Evolutionary conservation across 37 sponge, comb jelly and placozoan species (phyloP).

Genomic region (Eunapius fragilis): DNA sequence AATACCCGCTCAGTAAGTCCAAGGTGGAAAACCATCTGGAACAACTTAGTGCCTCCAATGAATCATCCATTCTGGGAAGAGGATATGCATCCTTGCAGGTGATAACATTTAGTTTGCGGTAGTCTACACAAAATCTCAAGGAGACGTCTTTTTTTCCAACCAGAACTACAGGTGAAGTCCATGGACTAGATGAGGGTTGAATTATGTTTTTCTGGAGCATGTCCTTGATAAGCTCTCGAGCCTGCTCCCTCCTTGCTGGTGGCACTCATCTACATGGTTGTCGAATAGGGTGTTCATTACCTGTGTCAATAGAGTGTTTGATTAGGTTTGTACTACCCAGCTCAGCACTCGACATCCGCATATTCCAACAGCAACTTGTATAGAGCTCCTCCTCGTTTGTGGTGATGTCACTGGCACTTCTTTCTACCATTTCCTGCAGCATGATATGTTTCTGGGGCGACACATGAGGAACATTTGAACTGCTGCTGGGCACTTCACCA

Average conservation of each 20-base stretch:
- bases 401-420: neutral
- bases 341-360: neutral
- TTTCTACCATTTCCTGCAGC: neutral
- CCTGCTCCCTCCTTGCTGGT: constrained; percentile 16
- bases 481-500: neutral
- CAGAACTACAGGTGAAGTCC: constrained; percentile 66
- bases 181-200: constrained; percentile 48
- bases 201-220: constrained; percentile 35
- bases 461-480: neutral
- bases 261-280: constrained; percentile 51
- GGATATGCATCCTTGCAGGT: constrained; percentile 62
- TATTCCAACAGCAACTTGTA: neutral
- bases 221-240: constrained; percentile 5
- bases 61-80: constrained; percentile 62
- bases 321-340: constrained; percentile 29
- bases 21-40: constrained; percentile 45
- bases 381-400: neutral
- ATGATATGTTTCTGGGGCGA: neutral
- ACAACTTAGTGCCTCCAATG: constrained; percentile 27
- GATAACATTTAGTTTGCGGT: constrained; percentile 52
- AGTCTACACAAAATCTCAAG: constrained; percentile 68
- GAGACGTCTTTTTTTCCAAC: constrained; percentile 64
- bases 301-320: constrained; percentile 48
- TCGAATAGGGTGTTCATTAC: constrained; percentile 29
- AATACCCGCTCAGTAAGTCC: constrained; percentile 66